phyloP scores from a whole-genome alignment of 2,888 invertebrate genomes.

The Germaria angustata region DNA sequence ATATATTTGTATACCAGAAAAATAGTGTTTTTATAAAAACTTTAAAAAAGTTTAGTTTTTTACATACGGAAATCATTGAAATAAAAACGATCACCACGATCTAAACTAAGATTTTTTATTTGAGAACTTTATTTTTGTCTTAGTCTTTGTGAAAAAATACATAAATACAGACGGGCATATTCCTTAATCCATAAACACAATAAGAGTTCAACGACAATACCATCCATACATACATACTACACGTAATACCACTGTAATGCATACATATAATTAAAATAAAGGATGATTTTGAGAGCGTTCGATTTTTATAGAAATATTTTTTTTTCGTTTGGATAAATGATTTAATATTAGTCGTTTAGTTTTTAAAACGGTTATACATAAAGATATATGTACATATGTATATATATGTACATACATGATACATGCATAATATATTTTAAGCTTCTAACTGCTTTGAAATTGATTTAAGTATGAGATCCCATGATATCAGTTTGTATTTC shows the following conservation, averaged over 20 bases:
- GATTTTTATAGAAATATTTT: too few species aligned
- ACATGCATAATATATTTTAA: too few species aligned
- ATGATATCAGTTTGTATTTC: too few species aligned
- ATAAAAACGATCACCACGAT: constrained; percentile 32
- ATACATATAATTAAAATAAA: background rate
- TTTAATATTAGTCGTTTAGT: too few species aligned
- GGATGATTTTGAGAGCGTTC: background rate
- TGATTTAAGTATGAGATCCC: too few species aligned
- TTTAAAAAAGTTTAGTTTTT: constrained; percentile 24
- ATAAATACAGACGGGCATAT: background rate
- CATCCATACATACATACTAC: background rate
- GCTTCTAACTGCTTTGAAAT: too few species aligned
- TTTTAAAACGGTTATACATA: too few species aligned
- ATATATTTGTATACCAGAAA: background rate
- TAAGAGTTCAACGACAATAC: background rate
- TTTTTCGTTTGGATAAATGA: too few species aligned
- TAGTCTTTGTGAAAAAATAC: background rate
- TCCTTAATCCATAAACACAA: background rate
- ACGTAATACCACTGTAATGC: too few species aligned
- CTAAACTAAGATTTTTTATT: constrained; percentile 2
- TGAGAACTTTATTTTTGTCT: background rate
- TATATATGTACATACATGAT: too few species aligned
- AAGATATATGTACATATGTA: too few species aligned
- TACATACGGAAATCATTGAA: background rate
- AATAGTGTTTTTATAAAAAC: constrained; percentile 18